Evolutionary conservation across 2,113 vertebrate species (phyloP), one percentile per base, ranked within the genome.

Genomic region (Heterotis niloticus): DNA sequence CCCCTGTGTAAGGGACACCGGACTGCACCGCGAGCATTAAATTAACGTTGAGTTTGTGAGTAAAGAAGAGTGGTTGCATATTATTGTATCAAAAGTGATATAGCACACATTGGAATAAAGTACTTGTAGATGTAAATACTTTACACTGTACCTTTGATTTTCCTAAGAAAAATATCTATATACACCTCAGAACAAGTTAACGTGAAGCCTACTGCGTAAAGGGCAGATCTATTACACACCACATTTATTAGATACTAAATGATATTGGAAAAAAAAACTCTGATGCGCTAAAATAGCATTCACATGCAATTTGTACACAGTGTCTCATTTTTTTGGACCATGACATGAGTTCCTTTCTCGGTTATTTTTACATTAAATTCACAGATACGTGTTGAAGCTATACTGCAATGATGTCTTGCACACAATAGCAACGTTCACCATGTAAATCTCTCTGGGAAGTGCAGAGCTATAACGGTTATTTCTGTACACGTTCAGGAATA

Each of bases 221-320:
- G 86, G 83, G 81, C 83, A 82, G 87, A 91, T 88, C 88, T 93
- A 92, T 91, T 87, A 89, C 91, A 90, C 89, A 94, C 92, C 93
- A 91, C 89, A 91, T 90, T 91, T 88, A 90, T 44, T 92, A 93
- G 87, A 91, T 91, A 92, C 89, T 91, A 92, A 92, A 92, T 89
- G 88, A 90, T 91, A 92, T 91, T 92, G 86, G 34, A 7, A 44
- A 91, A 92, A 91, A 86, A 79, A 64, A 26, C n/a, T 52, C 44
- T 81, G 78, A 52, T 65, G 57, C 72, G 71, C 77, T 69, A 81
- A 89, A 82, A 92, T 89, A 90, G 91, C 90, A 92, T 94, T 94
- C 92, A 92, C 95, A 96, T 96, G 95, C 94, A 88, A 87, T 88
- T 87, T 88, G 89, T 89, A 89, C 88, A 90, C 80, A 85, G 87